These are phyloP conservation scores for Lonchura striata DNA, from an alignment of 2,113 vertebrate genomes.

Conservation along the genomic window DNA sequence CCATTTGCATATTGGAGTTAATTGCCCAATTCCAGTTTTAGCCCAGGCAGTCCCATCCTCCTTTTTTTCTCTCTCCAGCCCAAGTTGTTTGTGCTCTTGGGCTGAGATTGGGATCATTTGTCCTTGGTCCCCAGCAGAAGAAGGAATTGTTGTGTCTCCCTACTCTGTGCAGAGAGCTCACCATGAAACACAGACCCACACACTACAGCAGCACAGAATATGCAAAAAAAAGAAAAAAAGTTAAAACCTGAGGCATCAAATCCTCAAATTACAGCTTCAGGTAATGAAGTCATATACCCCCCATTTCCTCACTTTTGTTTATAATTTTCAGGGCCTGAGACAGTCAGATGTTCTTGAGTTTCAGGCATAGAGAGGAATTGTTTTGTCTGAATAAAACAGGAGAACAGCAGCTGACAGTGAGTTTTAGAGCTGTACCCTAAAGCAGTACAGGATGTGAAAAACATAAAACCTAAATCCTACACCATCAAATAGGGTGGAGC, in stretches of 20 bases:
- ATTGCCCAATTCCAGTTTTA: neutral
- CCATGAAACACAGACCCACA: neutral
- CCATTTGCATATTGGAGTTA: neutral
- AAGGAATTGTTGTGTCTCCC: neutral
- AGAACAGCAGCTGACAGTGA: neutral
- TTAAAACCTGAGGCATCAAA: neutral
- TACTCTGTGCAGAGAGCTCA: neutral
- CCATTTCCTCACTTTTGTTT: neutral
- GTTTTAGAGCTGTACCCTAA: too few species aligned
- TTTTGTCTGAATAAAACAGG: fast-evolving
- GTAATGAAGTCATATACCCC: neutral
- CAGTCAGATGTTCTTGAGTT: neutral
- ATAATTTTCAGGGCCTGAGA: neutral
- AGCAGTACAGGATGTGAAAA: neutral
- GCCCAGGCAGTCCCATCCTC: neutral
- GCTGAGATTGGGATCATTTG: neutral
- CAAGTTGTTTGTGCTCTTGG: neutral
- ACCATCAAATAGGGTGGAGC: neutral
- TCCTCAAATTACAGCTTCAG: neutral
- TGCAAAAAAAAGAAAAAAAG: neutral
- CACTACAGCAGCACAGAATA: neutral
- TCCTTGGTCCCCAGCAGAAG: neutral
- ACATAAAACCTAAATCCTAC: neutral
- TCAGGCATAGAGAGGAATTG: neutral
- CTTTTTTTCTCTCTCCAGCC: neutral